These are phyloP conservation scores for Neoaliturus tenellus DNA, from an alignment of 2,888 invertebrate genomes.

Conservation along the genomic window DNA sequence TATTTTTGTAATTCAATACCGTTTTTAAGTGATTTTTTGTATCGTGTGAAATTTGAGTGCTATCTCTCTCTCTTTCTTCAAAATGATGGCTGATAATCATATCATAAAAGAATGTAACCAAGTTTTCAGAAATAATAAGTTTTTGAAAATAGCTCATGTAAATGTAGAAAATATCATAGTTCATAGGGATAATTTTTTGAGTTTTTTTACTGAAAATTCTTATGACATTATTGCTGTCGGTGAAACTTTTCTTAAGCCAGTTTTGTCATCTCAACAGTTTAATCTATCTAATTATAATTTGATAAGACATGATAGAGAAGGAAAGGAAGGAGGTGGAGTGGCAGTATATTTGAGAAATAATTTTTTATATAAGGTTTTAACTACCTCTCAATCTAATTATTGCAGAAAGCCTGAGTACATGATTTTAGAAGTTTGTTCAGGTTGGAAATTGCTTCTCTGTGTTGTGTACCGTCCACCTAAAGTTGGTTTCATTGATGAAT, in stretches of 20 bases:
- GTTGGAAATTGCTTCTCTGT: slow-evolving; percentile 16
- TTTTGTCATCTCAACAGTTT: not conserved
- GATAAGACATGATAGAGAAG: slow-evolving; percentile 20
- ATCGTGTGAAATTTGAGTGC: no score
- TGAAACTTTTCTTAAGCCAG: not conserved
- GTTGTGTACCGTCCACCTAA: slow-evolving; percentile 7
- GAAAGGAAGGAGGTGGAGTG: slow-evolving; percentile 9
- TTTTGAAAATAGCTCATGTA: slow-evolving; percentile 30
- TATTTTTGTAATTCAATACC: no score
- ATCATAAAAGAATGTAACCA: no score
- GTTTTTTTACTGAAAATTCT: not conserved
- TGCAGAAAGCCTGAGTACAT: not conserved
- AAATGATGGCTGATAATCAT: no score
- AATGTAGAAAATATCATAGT: not conserved
- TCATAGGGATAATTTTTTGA: slow-evolving; percentile 8
- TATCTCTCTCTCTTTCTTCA: no score
- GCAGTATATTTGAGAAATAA: not conserved
- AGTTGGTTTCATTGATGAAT: not conserved
- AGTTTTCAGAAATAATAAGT: no score
- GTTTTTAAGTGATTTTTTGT: no score
- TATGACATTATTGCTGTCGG: not conserved
- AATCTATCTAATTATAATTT: slow-evolving; percentile 6
- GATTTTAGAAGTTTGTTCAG: not conserved
- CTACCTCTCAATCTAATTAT: not conserved
- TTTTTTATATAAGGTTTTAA: not conserved